Evolutionary conservation across 2,797 vertebrate species (phyloP).

Genomic region (Semotilus atromaculatus): DNA sequence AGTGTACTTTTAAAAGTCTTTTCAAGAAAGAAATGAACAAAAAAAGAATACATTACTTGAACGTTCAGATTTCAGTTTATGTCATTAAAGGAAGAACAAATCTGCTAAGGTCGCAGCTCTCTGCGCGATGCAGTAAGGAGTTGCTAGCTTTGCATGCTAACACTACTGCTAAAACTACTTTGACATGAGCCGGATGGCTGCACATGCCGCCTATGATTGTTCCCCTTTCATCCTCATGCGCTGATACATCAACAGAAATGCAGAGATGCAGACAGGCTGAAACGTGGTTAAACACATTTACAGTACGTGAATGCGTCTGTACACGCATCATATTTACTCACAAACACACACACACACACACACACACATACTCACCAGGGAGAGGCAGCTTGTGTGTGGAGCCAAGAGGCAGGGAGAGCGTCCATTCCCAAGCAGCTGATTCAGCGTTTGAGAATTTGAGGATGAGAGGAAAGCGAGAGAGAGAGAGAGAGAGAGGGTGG

Average conservation of each 20-base stretch:
- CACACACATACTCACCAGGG: constrained; percentile 78
- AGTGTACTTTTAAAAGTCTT: constrained; percentile 12
- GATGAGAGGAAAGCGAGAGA: constrained; percentile 81
- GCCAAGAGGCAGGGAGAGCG: constrained; percentile 78
- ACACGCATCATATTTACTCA: constrained; percentile 16
- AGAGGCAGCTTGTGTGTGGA: constrained; percentile 68
- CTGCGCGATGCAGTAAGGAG: constrained; percentile 40
- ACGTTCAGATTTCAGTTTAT: not conserved
- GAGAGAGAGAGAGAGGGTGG: constrained; percentile 59
- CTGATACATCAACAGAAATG: constrained; percentile 20
- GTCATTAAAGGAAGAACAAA: not conserved
- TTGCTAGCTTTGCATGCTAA: constrained; percentile 50
- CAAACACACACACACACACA: constrained; percentile 67
- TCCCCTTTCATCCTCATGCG: constrained; percentile 21
- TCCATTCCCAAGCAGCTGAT: constrained; percentile 87
- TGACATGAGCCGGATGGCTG: constrained; percentile 57
- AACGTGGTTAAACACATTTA: constrained; percentile 41
- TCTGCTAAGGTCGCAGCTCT: not conserved
- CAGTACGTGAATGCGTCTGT: constrained; percentile 26
- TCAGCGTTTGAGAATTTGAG: constrained; percentile 94
- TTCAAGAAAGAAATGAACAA: not conserved
- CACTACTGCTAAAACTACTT: constrained; percentile 62
- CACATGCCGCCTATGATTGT: constrained; percentile 42
- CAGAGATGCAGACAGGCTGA: constrained; percentile 41
- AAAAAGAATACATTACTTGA: not conserved